A percentile compares a stretch with the other conserved stretches of the same genome.
phyloP scores from a whole-genome alignment of 2,888 invertebrate genomes.

The Andrena camellia region DNA sequence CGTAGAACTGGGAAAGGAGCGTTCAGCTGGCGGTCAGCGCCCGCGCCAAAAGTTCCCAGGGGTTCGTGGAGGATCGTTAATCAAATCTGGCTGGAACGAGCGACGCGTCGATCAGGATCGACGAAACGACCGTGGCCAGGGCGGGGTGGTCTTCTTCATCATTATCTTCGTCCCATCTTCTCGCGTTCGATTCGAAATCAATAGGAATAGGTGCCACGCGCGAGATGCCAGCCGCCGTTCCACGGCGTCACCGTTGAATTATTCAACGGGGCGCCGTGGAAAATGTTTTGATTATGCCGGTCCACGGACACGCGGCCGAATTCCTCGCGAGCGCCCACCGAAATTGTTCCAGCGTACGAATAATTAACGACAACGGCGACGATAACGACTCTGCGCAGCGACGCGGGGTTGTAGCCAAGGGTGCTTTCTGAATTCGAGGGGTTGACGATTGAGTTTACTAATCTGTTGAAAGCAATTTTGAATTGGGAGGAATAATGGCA shows the following conservation, averaged over 20 bases:
- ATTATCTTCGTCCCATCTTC: background rate
- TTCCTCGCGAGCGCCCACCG: background rate
- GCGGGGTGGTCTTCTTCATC: no score
- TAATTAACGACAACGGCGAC: constrained; percentile 35
- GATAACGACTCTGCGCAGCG: background rate
- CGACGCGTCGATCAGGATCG: constrained; percentile 22
- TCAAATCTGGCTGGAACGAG: constrained; percentile 12
- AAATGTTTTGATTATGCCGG: constrained; percentile 66
- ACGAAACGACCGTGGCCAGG: constrained; percentile 3
- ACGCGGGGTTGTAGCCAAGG: background rate
- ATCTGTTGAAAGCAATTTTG: no score
- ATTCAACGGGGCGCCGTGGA: constrained; percentile 55
- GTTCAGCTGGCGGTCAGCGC: background rate
- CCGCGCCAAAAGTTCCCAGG: constrained; percentile 3
- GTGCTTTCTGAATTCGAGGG: background rate
- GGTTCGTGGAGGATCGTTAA: constrained; percentile 26
- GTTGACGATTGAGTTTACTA: no score
- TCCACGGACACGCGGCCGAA: constrained; percentile 28
- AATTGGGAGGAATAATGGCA: no score
- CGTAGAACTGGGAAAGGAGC: no score
- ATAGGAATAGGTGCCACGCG: constrained; percentile 42
- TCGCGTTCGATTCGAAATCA: constrained; percentile 50
- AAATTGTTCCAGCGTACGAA: constrained; percentile 37
- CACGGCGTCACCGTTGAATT: constrained; percentile 48
- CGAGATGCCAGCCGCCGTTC: constrained; percentile 37